phyloP scores from a whole-genome alignment of 2,888 invertebrate species.

The Lingula anatina region DNA sequence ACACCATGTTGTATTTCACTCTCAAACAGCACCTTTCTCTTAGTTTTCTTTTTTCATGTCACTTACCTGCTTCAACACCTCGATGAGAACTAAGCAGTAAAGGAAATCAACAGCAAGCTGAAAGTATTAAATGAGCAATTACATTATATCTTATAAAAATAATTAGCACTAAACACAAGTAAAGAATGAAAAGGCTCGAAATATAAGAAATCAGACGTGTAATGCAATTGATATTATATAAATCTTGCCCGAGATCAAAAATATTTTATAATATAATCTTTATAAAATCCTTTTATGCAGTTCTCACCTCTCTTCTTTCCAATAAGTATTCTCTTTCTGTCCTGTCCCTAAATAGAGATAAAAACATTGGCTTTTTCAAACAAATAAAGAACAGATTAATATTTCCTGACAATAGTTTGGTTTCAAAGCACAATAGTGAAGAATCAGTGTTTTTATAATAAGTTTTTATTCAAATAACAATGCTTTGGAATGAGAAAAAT shows the following conservation, averaged over 20 bases:
- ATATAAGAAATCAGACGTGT: too few relatives aligned
- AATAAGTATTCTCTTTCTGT: constrained; percentile 77
- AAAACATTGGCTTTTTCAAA: too few relatives aligned
- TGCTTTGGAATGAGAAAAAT: too few relatives aligned
- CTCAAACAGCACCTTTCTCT: too few relatives aligned
- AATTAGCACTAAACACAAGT: not conserved
- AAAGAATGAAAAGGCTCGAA: not conserved
- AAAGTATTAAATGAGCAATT: constrained; percentile 13
- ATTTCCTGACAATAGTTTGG: too few relatives aligned
- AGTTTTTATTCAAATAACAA: too few relatives aligned
- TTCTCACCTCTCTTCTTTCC: constrained; percentile 72
- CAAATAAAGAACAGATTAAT: too few relatives aligned
- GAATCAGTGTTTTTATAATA: too few relatives aligned
- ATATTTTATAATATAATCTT: not conserved
- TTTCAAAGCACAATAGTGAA: too few relatives aligned
- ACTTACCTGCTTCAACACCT: constrained; percentile 77
- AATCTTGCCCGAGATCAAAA: not conserved
- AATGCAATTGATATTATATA: too few relatives aligned
- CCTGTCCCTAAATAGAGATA: constrained; percentile 54
- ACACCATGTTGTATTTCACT: too few relatives aligned
- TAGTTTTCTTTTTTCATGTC: too few relatives aligned
- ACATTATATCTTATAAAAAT: not conserved
- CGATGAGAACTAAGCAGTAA: constrained; percentile 94
- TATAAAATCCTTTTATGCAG: not conserved
- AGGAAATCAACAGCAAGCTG: constrained; percentile 92